Evolutionary conservation across 2,113 vertebrate genomes (phyloP), one percentile per base, ranked within the genome.

Genomic region (Cynocephalus volans): DNA sequence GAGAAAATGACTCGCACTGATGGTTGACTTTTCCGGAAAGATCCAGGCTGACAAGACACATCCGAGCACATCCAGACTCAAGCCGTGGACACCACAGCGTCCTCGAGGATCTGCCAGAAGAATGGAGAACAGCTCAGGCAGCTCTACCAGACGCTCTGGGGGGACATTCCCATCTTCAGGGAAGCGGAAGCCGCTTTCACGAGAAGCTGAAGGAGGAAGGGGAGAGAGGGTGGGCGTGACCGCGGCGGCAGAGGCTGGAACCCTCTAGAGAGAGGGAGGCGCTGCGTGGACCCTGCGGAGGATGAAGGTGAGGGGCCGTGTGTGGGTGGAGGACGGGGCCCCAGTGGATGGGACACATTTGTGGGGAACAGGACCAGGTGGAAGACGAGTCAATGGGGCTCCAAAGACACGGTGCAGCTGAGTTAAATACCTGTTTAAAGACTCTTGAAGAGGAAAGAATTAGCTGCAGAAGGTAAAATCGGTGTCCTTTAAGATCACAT

Each of bases 151-250:
- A 6, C 0, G 33, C 54, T 5, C 28, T 19, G 14, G 85, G 54
- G 19, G 48, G 60, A 76, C 67, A 11, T 41, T n/a, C 12, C 10
- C 54, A 41, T 45, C 89, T 77, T 80, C 50, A 26, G 56, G 36
- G 76, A 80, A n/a, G 77, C 67, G 6, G 6, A 3, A 28, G 48
- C 19, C 45, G n/a, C n/a, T 23, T 6, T 36, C 85, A 1, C 0
- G 0, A 21, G 52, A 0, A 3, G 15, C 67, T 6, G 67, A 19
- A 36, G 48, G 15, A 64, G 31, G 1, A 18, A 7, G 1, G 1
- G 9, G 60, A 28, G 56, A 36, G 9, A 6, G 60, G 31, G 31
- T 1, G 0, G 18, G 5, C 21, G 0, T n/a, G 36, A 1, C 36
- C 8, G 8, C 8, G 12, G 26, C 18, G 2, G 26, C 48, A 17